Evolutionary conservation across 2,797 vertebrate species (phyloP), one percentile per base, ranked within the genome.

Genomic region (Morus bassanus): DNA sequence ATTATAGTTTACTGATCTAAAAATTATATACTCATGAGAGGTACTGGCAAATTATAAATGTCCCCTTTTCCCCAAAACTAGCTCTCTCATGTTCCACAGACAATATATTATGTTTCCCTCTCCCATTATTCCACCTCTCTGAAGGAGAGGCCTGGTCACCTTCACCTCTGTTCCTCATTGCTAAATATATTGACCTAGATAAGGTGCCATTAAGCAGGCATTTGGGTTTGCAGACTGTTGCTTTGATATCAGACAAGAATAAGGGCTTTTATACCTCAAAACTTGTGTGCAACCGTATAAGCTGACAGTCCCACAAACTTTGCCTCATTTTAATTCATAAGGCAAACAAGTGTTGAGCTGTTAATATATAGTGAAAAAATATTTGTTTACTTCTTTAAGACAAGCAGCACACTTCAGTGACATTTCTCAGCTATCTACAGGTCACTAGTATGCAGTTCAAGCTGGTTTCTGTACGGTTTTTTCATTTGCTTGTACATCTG

Each of bases 131-230:
- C 31, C 51, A 8, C 30, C 11, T 53, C 9, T 64, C 43, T 15
- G 35, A 79, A 92, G 86, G 59, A 93, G 46, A 78, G 70, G 72
- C n/a, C 15, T 5, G 1, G 39, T 79, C 48, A 79, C 70, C 84
- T 91, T 91, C 65, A 93, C 74, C 68, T 67, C 82, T 63, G 33
- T 88, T 93, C 91, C 60, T 93, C 91, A 93, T 91, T 85, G 67
- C 64, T 89, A 82, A 79, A 85, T 46, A 50, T 67, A 37, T 67
- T 79, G 24, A 65, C 63, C 51, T 37, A 85, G 91, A 94, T 93
- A 96, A 97, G 51, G 43, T 82, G 64, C 53, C 43, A 43, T 93
- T 93, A 81, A 91, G 78, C 8, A 0, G 80, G n/a, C 54, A 67
- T 87, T 85, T 87, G 17, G 24, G 65, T 93, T 93, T 92, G 77